Conservation (phyloP, 2,888 invertebrate species). For the Ornithoptera priamus region DNA sequence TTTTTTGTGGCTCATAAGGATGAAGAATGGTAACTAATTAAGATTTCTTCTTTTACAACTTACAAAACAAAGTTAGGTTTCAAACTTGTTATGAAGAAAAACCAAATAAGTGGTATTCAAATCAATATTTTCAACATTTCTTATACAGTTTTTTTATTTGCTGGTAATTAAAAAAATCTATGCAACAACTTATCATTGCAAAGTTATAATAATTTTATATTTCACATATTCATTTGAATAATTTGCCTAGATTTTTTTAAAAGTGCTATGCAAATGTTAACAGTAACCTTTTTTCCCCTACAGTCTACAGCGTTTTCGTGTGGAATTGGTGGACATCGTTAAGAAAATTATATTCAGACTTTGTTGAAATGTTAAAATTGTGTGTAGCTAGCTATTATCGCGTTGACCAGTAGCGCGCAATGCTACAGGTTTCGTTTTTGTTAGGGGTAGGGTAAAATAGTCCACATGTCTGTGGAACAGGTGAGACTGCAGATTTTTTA, state of each 20-base stretch:
- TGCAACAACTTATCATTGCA: constrained; percentile 45
- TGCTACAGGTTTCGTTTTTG: constrained; percentile 79
- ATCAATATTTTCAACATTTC: neutral
- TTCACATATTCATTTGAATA: constrained; percentile 15
- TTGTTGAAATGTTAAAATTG: constrained; percentile 68
- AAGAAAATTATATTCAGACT: constrained; percentile 68
- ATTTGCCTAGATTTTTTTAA: constrained; percentile 73
- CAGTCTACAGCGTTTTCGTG: constrained; percentile 78
- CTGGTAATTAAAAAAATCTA: constrained; percentile 71
- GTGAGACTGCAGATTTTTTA: constrained; percentile 78
- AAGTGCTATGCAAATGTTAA: constrained; percentile 70
- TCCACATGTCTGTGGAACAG: constrained; percentile 75
- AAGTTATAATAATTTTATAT: constrained; percentile 13
- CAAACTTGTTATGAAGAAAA: neutral
- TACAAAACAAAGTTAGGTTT: constrained; percentile 5
- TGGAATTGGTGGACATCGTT: constrained; percentile 74
- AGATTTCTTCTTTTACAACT: constrained; percentile 7
- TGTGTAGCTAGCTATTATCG: constrained; percentile 77
- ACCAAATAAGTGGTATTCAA: neutral
- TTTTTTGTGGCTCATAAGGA: constrained; percentile 99
- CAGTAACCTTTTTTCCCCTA: constrained; percentile 76
- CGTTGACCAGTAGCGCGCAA: constrained; percentile 81
- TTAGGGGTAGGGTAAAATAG: constrained; percentile 75
- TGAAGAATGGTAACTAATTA: constrained; percentile 96
- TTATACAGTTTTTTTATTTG: constrained; percentile 49